Evolutionary conservation across 2,888 invertebrate genomes (phyloP), one percentile per base, ranked within the genome.

Genomic region (Alentia gelatinosa): DNA sequence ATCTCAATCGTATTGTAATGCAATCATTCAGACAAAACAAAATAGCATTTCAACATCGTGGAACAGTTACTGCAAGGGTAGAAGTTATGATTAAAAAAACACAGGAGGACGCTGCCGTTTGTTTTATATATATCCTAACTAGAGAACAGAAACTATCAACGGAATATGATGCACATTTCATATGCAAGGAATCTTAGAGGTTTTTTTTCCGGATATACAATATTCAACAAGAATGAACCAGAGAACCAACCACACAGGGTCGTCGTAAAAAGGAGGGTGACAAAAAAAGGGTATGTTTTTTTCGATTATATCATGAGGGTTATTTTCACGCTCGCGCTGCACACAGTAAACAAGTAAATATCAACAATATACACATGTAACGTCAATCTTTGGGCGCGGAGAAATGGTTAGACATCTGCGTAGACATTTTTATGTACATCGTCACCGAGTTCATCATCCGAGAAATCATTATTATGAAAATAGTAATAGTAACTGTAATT

Each of bases 401-500:
- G 35, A 47, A 86, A 86, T 47, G 26, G 30, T 47, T 86, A 86
- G 30, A 86, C 86, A 26, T 26, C 42, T 86, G 50, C 50, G 50
- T 86, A 86, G 42, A 86, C 26, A 50, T 7, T 42, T 26, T 15
- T 86, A 50, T 86, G 15, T 50, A 86, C 86, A 86, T 40, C 23
- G 30, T 86, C 86, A 86, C 86, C 86, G 50, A 50, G 86, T 86
- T 26, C 37, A 35, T 86, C 86, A 86, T 86, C 86, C 86, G n/a
- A 86, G 30, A 42, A 86, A 26, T 35, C n/a, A 47, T 37, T 83
- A 74, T 74, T 86, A 86, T 86, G 86, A 86, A 86, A 86, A 86
- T 86, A 86, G 47, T 50, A 86, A 42, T 79, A 79, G 39, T 35
- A 37, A 35, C 35, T 37, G 79, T 39, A 79, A 79, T 26, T 39